A percentile compares a stretch with the other conserved stretches of the same genome.
phyloP scores from a whole-genome alignment of 2,113 vertebrate genomes.

The Chlorodrepanis virens region DNA sequence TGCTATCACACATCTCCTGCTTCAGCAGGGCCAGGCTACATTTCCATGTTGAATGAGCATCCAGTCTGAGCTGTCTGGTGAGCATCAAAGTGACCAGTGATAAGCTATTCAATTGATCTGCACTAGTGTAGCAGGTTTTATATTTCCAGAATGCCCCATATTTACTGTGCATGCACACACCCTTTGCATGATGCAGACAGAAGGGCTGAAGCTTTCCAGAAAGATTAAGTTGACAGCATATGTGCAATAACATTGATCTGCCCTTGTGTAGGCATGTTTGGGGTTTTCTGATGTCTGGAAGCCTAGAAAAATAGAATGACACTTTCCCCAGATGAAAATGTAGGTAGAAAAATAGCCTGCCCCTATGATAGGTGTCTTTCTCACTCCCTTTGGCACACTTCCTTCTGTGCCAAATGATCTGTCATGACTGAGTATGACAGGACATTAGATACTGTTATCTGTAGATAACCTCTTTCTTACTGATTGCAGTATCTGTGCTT shows the following conservation, averaged over 20 bases:
- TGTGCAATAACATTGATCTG: not conserved
- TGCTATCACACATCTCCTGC: not conserved
- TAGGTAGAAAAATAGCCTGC: not conserved
- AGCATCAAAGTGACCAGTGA: not conserved
- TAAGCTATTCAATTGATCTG: not conserved
- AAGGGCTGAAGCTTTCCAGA: conserved; percentile 5
- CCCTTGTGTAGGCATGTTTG: not conserved
- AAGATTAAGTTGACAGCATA: not conserved
- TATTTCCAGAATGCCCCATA: not conserved
- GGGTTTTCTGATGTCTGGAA: not conserved
- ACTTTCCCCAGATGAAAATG: not conserved
- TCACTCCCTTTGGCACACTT: not conserved
- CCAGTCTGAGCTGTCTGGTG: not conserved
- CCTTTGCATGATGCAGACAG: not conserved
- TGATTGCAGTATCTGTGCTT: not conserved
- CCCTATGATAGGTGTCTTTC: not conserved
- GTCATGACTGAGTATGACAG: not conserved
- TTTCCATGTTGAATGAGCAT: not conserved
- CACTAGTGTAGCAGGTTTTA: not conserved
- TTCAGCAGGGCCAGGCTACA: not conserved
- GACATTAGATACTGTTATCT: not conserved
- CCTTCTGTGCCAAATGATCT: not conserved
- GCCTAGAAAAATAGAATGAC: not conserved
- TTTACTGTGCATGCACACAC: not conserved
- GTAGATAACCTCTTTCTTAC: not conserved